Base-by-base conservation (phyloP, 1,140 invertebrate species). In the Drosophila baimaii region DNA sequence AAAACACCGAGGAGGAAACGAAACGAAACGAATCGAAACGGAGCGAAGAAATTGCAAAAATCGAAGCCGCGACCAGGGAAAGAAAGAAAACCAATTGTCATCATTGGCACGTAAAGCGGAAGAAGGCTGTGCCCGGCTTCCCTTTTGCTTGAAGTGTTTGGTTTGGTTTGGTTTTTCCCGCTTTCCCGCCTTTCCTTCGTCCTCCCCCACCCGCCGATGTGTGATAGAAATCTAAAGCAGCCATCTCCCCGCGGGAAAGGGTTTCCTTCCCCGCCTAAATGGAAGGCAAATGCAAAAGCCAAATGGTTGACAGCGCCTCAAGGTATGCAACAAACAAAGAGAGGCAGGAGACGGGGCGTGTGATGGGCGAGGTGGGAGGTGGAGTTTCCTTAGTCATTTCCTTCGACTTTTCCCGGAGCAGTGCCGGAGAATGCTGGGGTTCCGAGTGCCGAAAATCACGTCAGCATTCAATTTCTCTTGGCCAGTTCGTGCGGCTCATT, bases 11-110 rank as follows among this genome's bases (percentile, higher is more conserved):
- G 54, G 39, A 51, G 58, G 59, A 81, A 65, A 49, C 49, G 41
- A 62, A 47, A 79, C 37, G 31, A 56, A 61, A 41, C 52, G 31
- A 66, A 69, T 29, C 35, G 59, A 75, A 56, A 63, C 49, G 52
- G 77, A 81, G 63, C 56, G 55, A 74, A 78, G 72, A 59, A 72
- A 77, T 79, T 79, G 65, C 66, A 65, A 69, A 82, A 89, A 88
- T 88, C 84, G 84, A 88, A 88, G 79, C 66, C 70, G 76, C 75
- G 70, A 51, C 75, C 71, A 52, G 52, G 66, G 39, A 41, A 70
- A 71, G 79, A 79, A 88, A 84, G 84, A 88, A 88, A 88, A 88
- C 77, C 84, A 88, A 88, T 88, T 88, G 84, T 88, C 84, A 88
- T 88, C 84, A 88, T 89, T 88, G 84, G 84, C 84, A 88, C 84